Conservation (phyloP, 2,113 vertebrate species). For the Equus quagga region DNA sequence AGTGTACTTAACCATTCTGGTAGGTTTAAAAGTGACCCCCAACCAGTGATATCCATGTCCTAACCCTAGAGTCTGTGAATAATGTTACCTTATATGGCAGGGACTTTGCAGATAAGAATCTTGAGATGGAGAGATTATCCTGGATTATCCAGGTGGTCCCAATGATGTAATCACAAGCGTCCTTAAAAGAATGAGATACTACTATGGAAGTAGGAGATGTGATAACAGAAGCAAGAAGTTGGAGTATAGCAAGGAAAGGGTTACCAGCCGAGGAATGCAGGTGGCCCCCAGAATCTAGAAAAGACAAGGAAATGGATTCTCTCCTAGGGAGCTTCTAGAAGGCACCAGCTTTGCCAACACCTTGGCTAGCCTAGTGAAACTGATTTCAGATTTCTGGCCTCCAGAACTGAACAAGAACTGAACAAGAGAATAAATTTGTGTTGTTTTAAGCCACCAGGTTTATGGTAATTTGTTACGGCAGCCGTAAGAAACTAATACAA, state of each 20-base stretch:
- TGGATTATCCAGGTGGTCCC: background rate
- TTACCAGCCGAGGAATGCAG: background rate
- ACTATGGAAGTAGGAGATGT: background rate
- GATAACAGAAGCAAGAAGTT: background rate
- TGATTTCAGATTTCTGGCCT: background rate
- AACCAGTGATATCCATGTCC: background rate
- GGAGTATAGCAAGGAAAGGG: background rate
- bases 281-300: background rate
- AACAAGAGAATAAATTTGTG: background rate
- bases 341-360: background rate
- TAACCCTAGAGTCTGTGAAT: background rate
- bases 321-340: background rate
- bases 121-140: background rate
- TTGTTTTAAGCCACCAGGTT: background rate
- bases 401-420: background rate
- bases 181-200: background rate
- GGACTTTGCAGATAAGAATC: background rate
- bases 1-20: background rate
- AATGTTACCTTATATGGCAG: background rate
- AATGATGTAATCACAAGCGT: background rate
- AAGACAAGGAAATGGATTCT: background rate
- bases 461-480: background rate
- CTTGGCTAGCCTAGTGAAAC: background rate
- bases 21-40: background rate
- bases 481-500: background rate